Base-by-base conservation (phyloP, 2,797 vertebrate genomes). In the Linurgus olivaceus region DNA sequence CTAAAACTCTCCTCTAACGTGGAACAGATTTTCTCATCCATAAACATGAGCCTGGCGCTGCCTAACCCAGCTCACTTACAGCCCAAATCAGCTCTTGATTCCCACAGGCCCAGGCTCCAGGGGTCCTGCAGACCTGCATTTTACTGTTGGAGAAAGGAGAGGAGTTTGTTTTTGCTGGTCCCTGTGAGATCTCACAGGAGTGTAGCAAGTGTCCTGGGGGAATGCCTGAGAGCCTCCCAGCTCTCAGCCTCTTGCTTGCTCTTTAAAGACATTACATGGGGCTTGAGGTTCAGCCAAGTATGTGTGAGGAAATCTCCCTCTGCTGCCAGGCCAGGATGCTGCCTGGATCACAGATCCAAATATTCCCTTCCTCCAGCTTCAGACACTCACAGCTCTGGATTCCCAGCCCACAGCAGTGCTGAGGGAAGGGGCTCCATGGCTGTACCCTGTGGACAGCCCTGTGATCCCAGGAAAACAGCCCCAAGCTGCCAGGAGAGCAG, bases 301-400 rank as follows among this genome's bases (percentile, higher is more conserved):
- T 55, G 78, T 79, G 91, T 92, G 93, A 96, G 93, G 89, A 94
- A 89, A 94, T 88, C 93, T 95, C 88, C 65, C 44, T 57, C 75
- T 65, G 85, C 88, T 94, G 94, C 93, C 92, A 96, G 93, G 63
- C 80, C 95, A 94, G 89, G 92, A 96, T 77, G 92, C 90, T 95
- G 86, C 86, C 81, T 87, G 81, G 50, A 82, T 91, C 90, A 72
- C 2, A 0, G 38, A 82, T 80, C 78, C 84, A 96, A 87, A 48
- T 10, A 87, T 65, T 77, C 90, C 86, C 51, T 75, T 23, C 52
- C 48, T 81, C 63, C 92, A 81, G 55, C 76, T 77, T 57, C 67
- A 67, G 75, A 82, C 63, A n/a, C 51, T 78, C 20, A 2, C n/a
- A 81, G 59, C 88, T 75, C 45, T 52, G 67, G 45, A 50, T 40